These are phyloP conservation scores for Phymanthus crucifer DNA, from an alignment of 92 coral and sea anemone species.

Conservation along the genomic window DNA sequence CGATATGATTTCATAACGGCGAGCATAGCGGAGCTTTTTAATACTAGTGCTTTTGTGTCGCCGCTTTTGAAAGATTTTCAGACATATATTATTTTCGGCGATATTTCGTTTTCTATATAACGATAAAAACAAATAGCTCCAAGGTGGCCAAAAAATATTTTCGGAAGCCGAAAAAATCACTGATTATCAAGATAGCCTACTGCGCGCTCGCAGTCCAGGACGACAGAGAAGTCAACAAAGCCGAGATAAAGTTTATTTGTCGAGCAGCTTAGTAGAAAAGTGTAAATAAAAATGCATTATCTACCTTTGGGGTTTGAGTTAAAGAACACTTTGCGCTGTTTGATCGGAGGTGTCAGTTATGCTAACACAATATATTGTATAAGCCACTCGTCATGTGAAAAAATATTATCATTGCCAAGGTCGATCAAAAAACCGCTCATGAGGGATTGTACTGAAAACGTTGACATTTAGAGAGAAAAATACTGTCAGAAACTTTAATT, in stretches of 20 bases:
- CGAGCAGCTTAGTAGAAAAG: neutral
- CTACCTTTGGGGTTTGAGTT: neutral
- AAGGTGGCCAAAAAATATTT: neutral
- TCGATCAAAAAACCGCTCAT: neutral
- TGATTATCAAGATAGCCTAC: neutral
- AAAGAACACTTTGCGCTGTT: neutral
- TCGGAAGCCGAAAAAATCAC: neutral
- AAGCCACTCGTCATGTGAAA: neutral
- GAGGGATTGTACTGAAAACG: neutral
- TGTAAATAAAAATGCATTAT: constrained; percentile 6
- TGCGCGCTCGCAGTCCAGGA: neutral
- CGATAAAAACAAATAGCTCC: neutral
- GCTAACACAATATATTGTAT: neutral
- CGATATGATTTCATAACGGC: no score
- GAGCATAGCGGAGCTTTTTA: neutral
- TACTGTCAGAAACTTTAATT: no score
- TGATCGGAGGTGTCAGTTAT: neutral
- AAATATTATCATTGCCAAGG: neutral
- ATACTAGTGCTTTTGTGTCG: no score
- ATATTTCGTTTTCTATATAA: neutral
- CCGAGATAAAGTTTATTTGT: neutral
- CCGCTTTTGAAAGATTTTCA: neutral
- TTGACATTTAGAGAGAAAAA: no score
- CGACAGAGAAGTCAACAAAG: neutral
- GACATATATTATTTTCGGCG: neutral